Evolutionary conservation across 1,140 invertebrate genomes (phyloP).

Genomic region (Melitaea cinxia): DNA sequence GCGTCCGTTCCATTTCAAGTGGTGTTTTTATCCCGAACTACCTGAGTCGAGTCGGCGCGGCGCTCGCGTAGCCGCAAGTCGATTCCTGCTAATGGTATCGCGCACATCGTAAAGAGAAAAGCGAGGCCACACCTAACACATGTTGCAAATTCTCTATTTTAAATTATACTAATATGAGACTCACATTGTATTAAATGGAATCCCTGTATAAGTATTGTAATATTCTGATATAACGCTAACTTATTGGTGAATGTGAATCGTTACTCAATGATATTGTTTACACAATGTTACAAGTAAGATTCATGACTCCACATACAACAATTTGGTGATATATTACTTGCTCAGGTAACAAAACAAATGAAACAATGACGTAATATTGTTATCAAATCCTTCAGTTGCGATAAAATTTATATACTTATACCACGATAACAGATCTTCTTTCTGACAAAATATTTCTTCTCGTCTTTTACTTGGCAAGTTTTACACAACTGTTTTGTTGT

Average conservation of each 20-base stretch:
- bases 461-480: neutral
- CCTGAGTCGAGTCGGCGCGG: conserved; percentile 56
- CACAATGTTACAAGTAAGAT: conserved; percentile 28
- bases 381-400: neutral
- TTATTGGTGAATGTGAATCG: conserved; percentile 19
- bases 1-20: conserved; percentile 74
- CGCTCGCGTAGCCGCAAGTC: conserved; percentile 31
- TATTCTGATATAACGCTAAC: conserved; percentile 11
- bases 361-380: neutral
- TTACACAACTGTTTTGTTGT: neutral
- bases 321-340: neutral
- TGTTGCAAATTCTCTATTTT: conserved; percentile 33
- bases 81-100: conserved; percentile 57
- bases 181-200: neutral
- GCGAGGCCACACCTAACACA: conserved; percentile 45
- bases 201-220: neutral
- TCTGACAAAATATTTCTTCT: neutral
- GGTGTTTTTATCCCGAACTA: conserved; percentile 78
- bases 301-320: neutral
- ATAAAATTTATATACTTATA: conserved; percentile 10
- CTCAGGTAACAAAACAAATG: neutral
- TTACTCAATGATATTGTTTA: conserved; percentile 26
- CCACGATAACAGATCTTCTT: neutral
- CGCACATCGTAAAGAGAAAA: conserved; percentile 23
- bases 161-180: neutral